Evolutionary conservation across 2,888 invertebrate genomes (phyloP).

Genomic region (Cotesia congregata): DNA sequence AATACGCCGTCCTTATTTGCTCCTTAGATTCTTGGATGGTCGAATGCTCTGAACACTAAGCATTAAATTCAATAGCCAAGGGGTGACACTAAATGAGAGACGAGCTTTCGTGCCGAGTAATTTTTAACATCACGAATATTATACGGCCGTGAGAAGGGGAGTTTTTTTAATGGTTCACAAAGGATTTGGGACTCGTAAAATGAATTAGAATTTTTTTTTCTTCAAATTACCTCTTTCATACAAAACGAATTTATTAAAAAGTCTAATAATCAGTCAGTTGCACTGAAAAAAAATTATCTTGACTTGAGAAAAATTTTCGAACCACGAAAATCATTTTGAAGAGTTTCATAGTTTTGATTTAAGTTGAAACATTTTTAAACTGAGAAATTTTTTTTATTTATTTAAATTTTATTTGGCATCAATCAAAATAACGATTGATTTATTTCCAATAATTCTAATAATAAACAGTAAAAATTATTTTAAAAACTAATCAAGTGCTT

Average conservation of each 20-base stretch:
- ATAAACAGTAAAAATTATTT: too few relatives aligned
- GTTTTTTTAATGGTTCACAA: slow-evolving; percentile 11
- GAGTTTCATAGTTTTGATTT: not conserved
- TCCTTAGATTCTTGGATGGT: not conserved
- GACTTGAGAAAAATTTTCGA: too few relatives aligned
- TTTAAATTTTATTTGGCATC: too few relatives aligned
- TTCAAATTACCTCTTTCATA: too few relatives aligned
- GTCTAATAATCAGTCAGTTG: too few relatives aligned
- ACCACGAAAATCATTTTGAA: not conserved
- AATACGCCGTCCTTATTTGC: not conserved
- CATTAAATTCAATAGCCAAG: slow-evolving; percentile 14
- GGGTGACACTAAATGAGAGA: slow-evolving; percentile 29
- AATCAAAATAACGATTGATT: too few relatives aligned
- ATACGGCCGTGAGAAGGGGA: slow-evolving; percentile 41
- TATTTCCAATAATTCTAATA: too few relatives aligned
- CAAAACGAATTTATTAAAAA: too few relatives aligned
- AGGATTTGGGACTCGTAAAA: not conserved
- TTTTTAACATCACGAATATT: slow-evolving; percentile 22
- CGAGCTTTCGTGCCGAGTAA: slow-evolving; percentile 36
- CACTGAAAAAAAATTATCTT: too few relatives aligned
- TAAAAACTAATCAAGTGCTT: too few relatives aligned
- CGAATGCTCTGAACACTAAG: not conserved
- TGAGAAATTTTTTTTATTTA: too few relatives aligned
- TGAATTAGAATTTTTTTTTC: not conserved
- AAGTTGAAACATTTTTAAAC: too few relatives aligned